Percentiles rank a stretch among this genome's conserved stretches.
Conservation (phyloP, 2,888 invertebrate species). For the Helleia helle region DNA sequence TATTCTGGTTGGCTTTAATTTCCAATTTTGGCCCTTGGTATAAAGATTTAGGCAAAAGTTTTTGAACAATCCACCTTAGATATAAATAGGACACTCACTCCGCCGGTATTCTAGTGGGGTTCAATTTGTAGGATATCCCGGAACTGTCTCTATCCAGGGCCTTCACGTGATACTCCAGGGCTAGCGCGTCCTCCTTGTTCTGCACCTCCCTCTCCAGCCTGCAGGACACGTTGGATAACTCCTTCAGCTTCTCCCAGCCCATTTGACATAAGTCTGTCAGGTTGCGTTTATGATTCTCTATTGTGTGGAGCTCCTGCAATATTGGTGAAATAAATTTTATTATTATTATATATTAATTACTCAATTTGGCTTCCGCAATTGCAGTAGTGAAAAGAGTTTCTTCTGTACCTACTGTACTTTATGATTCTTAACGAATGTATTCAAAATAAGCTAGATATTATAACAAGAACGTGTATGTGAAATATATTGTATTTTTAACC, state of each 20-base stretch:
- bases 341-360: no score
- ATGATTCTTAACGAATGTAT: no score
- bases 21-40: no score
- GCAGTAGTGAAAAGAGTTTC: no score
- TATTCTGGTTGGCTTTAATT: no score
- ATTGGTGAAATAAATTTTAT: neutral
- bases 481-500: no score
- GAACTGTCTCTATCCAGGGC: slow-evolving; percentile 83
- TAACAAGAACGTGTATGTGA: no score
- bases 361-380: no score
- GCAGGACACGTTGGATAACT: slow-evolving; percentile 81
- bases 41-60: no score
- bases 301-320: slow-evolving; percentile 58
- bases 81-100: slow-evolving; percentile 59
- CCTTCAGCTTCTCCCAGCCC: slow-evolving; percentile 87
- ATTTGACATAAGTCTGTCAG: slow-evolving; percentile 59
- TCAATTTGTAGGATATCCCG: slow-evolving; percentile 87
- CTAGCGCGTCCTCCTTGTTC: slow-evolving; percentile 87
- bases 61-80: no score
- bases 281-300: slow-evolving; percentile 59
- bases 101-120: slow-evolving; percentile 82
- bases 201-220: slow-evolving; percentile 81
- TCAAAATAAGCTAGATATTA: no score
- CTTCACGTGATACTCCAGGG: slow-evolving; percentile 82
- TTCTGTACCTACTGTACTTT: no score